Evolutionary conservation across 2,113 vertebrate species (phyloP).

Genomic region (Orientallactaga bullata): DNA sequence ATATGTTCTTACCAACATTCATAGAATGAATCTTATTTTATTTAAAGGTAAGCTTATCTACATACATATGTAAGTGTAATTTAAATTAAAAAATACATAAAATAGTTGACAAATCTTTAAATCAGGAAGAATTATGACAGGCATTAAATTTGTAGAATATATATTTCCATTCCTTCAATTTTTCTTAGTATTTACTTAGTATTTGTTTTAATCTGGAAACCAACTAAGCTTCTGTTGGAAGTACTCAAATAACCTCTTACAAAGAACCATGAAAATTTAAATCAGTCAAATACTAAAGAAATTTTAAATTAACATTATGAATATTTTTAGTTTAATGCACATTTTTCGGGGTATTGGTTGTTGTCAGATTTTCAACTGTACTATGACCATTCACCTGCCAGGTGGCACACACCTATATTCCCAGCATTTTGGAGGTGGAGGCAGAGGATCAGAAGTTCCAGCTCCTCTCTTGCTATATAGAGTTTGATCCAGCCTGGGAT

Average conservation of each 20-base stretch:
- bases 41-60: constrained; percentile 4
- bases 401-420: background rate
- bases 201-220: constrained; percentile 19
- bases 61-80: background rate
- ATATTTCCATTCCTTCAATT: constrained; percentile 23
- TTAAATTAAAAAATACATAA: background rate
- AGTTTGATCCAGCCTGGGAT: background rate
- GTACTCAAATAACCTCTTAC: constrained; percentile 12
- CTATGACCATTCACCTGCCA: background rate
- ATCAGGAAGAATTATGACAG: background rate
- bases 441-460: background rate
- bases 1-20: background rate
- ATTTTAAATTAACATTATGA: background rate
- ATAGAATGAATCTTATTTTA: background rate
- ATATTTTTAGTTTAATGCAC: background rate
- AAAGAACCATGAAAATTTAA: background rate
- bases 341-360: background rate
- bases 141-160: background rate
- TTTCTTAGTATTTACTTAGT: background rate
- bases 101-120: background rate
- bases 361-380: background rate
- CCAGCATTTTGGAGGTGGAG: background rate
- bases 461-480: background rate
- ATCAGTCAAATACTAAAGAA: background rate
- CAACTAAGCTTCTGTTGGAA: background rate